Evolutionary conservation across 2,797 vertebrate genomes (phyloP), one percentile per base, ranked within the genome.

Genomic region (Rhabdophis nuchalis): DNA sequence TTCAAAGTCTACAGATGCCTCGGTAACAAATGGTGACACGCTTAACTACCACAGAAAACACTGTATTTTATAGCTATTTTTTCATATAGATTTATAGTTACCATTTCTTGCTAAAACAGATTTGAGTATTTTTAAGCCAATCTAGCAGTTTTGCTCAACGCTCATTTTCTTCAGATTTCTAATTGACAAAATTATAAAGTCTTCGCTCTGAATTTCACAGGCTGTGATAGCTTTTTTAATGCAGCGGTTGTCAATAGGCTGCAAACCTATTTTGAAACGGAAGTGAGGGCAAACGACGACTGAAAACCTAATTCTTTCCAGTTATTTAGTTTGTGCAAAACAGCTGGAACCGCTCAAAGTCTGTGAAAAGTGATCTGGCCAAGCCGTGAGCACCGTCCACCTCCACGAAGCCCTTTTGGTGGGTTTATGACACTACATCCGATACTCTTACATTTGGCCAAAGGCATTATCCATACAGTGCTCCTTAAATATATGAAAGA

Each of bases 11-110:
- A 32, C 94, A 92, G 93, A 96, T 95, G 96, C 94, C 29, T 1
- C 90, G 95, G 94, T 94, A 96, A 94, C 91, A 56, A 89, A 64
- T 91, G 96, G 96, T 94, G 94, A 96, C 95, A 95, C 94, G 94
- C 95, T 94, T 96, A n/a, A n/a, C n/a, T n/a, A 97, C 95, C 96
- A 96, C 94, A 95, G 92, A 95, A 96, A 94, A 97, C 97, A 97
- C 97, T 97, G 96, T 96, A 96, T 97, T 97, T 97, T 96, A 94
- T 96, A 97, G 95, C 94, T 97, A 95, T 97, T 96, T 97, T 92
- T 97, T 97, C 96, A 96, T 95, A 95, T 94, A 97, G 96, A 95
- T 96, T 96, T 97, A 95, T 96, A 96, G 96, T 97, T 96, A 92
- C 96, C 93, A 97, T 96, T 96, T 95, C 94, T 96, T 96, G 94